These are phyloP conservation scores for Pristis pectinata DNA, from an alignment of 2,797 vertebrate species.

Conservation along the genomic window DNA sequence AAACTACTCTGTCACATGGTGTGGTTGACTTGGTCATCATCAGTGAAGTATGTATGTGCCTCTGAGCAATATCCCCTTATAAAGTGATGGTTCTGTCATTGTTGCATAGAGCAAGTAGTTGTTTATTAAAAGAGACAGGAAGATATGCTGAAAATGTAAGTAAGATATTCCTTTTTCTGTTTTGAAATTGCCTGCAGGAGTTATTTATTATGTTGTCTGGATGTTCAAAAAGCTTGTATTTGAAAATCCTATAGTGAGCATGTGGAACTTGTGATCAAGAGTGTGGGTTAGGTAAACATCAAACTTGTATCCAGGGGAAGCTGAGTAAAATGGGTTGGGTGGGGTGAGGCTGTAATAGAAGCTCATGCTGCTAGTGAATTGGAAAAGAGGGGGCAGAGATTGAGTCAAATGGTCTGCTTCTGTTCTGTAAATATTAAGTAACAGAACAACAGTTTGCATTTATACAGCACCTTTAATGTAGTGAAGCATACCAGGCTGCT, in stretches of 20 bases:
- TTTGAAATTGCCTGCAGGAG: neutral
- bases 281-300: too few species aligned
- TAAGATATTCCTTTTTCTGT: neutral
- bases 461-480: neutral
- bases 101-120: neutral
- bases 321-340: too few species aligned
- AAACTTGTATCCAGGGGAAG: neutral
- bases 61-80: neutral
- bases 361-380: neutral
- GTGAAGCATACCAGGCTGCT: neutral
- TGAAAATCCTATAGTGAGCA: neutral
- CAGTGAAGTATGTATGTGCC: neutral
- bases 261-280: neutral
- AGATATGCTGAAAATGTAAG: neutral
- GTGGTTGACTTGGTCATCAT: neutral
- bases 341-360: neutral
- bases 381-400: too few species aligned
- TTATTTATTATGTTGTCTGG: neutral
- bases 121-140: conserved; percentile 15
- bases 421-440: neutral
- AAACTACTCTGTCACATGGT: neutral
- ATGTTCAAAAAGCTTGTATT: neutral
- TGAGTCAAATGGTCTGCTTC: neutral
- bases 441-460: neutral
- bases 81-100: conserved; percentile 24